These are phyloP conservation scores for Xiphophorus birchmanni DNA, from an alignment of 2,797 vertebrate species.

Conservation along the genomic window DNA sequence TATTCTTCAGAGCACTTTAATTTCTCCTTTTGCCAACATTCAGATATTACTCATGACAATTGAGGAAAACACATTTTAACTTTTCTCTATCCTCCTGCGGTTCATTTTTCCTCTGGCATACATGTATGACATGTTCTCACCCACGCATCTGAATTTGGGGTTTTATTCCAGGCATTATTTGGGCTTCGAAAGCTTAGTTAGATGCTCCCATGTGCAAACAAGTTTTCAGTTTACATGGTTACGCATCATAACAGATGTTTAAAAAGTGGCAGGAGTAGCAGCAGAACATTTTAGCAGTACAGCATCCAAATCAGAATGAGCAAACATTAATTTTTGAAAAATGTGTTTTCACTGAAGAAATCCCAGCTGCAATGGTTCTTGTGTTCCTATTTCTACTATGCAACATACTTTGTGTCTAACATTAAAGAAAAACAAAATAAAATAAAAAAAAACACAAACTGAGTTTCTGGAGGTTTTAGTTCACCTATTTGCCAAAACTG, in stretches of 20 bases:
- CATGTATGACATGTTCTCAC: constrained; percentile 11
- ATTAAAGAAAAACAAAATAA: neutral
- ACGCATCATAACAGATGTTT: constrained; percentile 19
- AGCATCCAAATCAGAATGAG: constrained; percentile 1
- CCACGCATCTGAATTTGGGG: neutral
- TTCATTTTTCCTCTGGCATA: constrained; percentile 5
- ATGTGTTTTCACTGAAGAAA: neutral
- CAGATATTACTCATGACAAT: neutral
- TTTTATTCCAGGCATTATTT: constrained; percentile 17
- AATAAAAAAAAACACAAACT: neutral
- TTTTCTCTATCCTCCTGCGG: neutral
- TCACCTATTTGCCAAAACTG: neutral
- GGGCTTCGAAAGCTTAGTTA: constrained; percentile 5
- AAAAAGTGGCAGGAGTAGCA: neutral
- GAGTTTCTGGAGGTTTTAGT: neutral
- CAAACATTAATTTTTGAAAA: neutral
- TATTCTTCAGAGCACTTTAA: neutral
- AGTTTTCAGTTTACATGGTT: constrained; percentile 12
- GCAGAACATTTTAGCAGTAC: neutral
- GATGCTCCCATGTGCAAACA: constrained; percentile 14
- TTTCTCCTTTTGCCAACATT: constrained; percentile 1
- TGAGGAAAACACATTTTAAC: neutral
- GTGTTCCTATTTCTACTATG: neutral
- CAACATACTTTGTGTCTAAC: neutral
- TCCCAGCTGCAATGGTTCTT: neutral